These are phyloP conservation scores for Atrichornis clamosus DNA, from an alignment of 2,113 vertebrate genomes.

Conservation along the genomic window DNA sequence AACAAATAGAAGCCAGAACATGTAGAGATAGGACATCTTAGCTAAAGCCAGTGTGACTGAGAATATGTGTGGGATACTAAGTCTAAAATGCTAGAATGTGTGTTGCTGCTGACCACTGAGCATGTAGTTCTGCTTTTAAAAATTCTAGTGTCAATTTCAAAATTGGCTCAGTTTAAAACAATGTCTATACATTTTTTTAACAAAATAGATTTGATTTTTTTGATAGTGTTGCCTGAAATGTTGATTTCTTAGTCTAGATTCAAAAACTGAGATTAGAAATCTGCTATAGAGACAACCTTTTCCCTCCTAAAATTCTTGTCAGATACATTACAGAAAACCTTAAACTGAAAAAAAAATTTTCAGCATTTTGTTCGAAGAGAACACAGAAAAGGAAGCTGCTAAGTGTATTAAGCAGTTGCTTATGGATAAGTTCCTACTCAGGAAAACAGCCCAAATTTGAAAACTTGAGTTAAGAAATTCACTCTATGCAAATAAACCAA, in stretches of 20 bases:
- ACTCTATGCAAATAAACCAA: neutral
- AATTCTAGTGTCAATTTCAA: neutral
- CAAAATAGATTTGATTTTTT: neutral
- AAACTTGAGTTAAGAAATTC: neutral
- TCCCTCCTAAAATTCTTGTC: fast-evolving
- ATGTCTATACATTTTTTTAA: neutral
- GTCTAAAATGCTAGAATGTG: neutral
- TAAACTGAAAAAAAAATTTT: neutral
- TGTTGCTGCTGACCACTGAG: neutral
- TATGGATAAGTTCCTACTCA: neutral
- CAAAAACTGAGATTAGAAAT: neutral
- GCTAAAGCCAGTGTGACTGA: neutral
- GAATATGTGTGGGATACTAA: neutral
- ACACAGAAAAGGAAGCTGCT: neutral
- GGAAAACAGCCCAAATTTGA: neutral
- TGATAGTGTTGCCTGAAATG: neutral
- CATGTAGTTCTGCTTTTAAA: neutral
- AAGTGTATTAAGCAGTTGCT: neutral
- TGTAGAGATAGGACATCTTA: neutral
- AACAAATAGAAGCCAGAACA: neutral
- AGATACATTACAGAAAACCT: neutral
- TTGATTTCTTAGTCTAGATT: neutral
- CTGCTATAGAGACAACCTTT: neutral
- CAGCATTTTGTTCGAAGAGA: neutral
- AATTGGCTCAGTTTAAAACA: neutral